phyloP scores from a whole-genome alignment of 1,140 invertebrate species.

The Bacillus rossius region DNA sequence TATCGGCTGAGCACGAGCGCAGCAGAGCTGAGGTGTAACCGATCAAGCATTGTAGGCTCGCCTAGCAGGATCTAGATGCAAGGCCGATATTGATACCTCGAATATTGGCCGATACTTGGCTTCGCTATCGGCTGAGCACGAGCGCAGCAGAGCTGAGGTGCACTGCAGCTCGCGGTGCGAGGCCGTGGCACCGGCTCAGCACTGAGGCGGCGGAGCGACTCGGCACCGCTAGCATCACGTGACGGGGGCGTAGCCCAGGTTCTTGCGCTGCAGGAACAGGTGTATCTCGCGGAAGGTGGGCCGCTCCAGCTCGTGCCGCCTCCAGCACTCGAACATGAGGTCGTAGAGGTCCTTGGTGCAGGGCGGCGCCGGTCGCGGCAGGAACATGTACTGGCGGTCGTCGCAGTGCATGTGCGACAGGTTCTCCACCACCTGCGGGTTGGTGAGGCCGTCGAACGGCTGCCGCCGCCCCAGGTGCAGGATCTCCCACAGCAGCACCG shows the following conservation, averaged over 20 bases:
- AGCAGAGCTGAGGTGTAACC: too few relatives aligned
- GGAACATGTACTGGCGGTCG: slow-evolving; percentile 55
- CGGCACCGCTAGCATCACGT: neutral
- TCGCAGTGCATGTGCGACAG: slow-evolving; percentile 56
- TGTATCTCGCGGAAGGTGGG: slow-evolving; percentile 85
- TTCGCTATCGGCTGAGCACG: too few relatives aligned
- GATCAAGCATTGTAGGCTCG: too few relatives aligned
- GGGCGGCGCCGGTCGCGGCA: slow-evolving; percentile 53
- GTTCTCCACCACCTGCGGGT: slow-evolving; percentile 67
- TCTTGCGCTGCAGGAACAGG: slow-evolving; percentile 80
- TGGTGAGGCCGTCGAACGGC: slow-evolving; percentile 65
- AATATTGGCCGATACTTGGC: too few relatives aligned
- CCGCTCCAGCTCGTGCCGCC: slow-evolving; percentile 65
- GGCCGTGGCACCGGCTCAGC: neutral
- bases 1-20: too few relatives aligned
- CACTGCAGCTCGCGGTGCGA: neutral
- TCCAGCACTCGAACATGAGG: slow-evolving; percentile 88
- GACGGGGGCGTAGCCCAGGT: slow-evolving; percentile 62
- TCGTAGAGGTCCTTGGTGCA: slow-evolving; percentile 84
- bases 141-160: too few relatives aligned
- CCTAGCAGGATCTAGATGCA: too few relatives aligned
- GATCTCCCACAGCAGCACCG: slow-evolving; percentile 71
- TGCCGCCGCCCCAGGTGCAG: slow-evolving; percentile 57
- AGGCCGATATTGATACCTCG: too few relatives aligned
- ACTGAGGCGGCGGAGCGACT: neutral